Evolutionary conservation across 2,888 invertebrate species (phyloP).

Genomic region (Myopa testacea): DNA sequence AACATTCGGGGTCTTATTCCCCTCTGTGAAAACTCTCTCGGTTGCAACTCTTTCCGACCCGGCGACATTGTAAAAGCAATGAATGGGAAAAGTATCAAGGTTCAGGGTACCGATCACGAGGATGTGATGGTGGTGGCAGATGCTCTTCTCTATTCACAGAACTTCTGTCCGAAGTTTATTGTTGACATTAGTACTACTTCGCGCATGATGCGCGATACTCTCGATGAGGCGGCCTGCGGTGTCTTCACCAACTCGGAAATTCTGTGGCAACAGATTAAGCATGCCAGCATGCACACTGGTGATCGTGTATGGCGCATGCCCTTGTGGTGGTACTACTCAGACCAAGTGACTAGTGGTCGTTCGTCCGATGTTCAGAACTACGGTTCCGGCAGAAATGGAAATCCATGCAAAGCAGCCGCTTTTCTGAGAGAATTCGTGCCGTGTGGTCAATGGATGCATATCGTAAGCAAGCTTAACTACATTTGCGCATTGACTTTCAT

Average conservation of each 20-base stretch:
- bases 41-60: conserved; percentile 79
- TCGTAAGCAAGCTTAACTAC: conserved; percentile 69
- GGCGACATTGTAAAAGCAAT: conserved; percentile 81
- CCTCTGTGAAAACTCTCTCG: conserved; percentile 83
- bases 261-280: conserved; percentile 76
- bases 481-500: background rate
- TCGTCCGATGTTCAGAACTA: conserved; percentile 70
- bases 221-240: conserved; percentile 77
- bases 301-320: conserved; percentile 87
- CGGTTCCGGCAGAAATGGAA: conserved; percentile 69
- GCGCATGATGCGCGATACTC: conserved; percentile 72
- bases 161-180: conserved; percentile 78
- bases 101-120: conserved; percentile 81
- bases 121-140: conserved; percentile 82
- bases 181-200: conserved; percentile 80
- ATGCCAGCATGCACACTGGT: conserved; percentile 79
- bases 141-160: conserved; percentile 80
- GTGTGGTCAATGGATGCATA: conserved; percentile 81
- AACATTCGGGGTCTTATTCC: conserved; percentile 82
- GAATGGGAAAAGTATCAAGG: conserved; percentile 79
- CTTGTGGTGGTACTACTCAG: conserved; percentile 80
- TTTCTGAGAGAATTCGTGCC: conserved; percentile 80
- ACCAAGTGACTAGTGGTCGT: conserved; percentile 70
- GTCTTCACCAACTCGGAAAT: conserved; percentile 79
- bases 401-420: conserved; percentile 82